A percentile compares a stretch with the other conserved stretches of the same genome.
Conservation (phyloP, 2,797 vertebrate genomes). For the Sebastes iracundus region DNA sequence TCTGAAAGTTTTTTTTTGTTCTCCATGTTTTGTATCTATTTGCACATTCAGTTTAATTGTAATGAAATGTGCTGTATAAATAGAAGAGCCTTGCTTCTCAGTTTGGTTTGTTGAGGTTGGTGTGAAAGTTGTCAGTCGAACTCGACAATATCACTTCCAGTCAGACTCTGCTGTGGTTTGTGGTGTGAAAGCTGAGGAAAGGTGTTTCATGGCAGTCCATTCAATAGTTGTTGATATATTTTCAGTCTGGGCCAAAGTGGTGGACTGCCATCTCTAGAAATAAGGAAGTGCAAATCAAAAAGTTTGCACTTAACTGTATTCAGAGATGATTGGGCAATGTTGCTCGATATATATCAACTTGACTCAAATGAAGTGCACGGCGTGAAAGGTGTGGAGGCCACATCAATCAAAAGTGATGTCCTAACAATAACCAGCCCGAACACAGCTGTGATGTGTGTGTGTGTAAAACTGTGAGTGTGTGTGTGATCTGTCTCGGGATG, state of each 20-base stretch:
- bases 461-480: slow-evolving; percentile 29
- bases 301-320: background rate
- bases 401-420: slow-evolving; percentile 56
- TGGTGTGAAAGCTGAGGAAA: background rate
- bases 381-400: slow-evolving; percentile 11
- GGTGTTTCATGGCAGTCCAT: background rate
- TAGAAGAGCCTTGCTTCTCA: background rate
- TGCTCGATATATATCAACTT: slow-evolving; percentile 1
- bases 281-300: background rate
- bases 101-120: background rate
- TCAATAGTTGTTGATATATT: background rate
- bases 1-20: background rate
- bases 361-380: slow-evolving; percentile 9
- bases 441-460: slow-evolving; percentile 55
- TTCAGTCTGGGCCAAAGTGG: background rate
- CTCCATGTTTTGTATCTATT: background rate
- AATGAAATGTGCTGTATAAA: background rate
- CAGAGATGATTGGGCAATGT: background rate
- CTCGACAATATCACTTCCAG: background rate
- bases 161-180: background rate
- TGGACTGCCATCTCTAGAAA: background rate
- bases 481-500: slow-evolving; percentile 48
- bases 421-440: slow-evolving; percentile 44
- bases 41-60: background rate
- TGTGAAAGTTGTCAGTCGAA: background rate